A percentile compares a stretch with the other conserved stretches of the same genome.
These are phyloP conservation scores for Pachyseris speciosa DNA, from an alignment of 64 coral and sea anemone species.

Conservation along the genomic window DNA sequence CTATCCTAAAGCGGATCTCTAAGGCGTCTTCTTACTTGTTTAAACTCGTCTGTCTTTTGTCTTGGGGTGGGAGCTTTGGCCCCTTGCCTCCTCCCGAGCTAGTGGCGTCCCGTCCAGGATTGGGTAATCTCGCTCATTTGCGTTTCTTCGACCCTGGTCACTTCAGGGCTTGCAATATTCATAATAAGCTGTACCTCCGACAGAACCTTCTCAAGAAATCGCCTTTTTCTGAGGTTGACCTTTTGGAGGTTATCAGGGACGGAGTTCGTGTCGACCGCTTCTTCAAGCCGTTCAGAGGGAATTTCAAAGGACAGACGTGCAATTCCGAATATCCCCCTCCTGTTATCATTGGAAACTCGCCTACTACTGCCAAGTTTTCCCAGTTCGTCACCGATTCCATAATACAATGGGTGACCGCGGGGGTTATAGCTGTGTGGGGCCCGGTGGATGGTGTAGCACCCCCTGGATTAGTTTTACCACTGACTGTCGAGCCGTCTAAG, in stretches of 20 bases:
- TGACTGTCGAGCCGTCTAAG: too few species aligned
- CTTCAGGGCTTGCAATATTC: not conserved
- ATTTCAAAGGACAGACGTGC: not conserved
- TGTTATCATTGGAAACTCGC: too few species aligned
- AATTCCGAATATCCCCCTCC: not conserved
- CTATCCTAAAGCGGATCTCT: not conserved
- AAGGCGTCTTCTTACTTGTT: too few species aligned
- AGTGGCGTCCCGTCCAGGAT: not conserved
- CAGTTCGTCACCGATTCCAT: not conserved
- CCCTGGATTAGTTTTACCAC: not conserved
- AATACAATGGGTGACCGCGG: constrained; percentile 1
- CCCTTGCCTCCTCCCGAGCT: not conserved
- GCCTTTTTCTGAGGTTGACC: not conserved
- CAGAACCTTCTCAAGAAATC: too few species aligned
- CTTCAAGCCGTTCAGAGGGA: too few species aligned
- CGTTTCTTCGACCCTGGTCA: not conserved
- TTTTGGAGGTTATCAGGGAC: not conserved
- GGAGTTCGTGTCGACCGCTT: too few species aligned
- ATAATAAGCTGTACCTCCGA: not conserved
- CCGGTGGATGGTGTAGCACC: not conserved
- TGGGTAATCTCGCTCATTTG: not conserved
- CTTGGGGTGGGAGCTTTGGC: not conserved
- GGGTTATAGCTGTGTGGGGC: not conserved
- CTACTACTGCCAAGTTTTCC: too few species aligned
- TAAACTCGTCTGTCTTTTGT: too few species aligned